A percentile compares a stretch with the other conserved stretches of the same genome.
Evolutionary conservation across 2,113 vertebrate species (phyloP).

Genomic region (Lepus timidus): DNA sequence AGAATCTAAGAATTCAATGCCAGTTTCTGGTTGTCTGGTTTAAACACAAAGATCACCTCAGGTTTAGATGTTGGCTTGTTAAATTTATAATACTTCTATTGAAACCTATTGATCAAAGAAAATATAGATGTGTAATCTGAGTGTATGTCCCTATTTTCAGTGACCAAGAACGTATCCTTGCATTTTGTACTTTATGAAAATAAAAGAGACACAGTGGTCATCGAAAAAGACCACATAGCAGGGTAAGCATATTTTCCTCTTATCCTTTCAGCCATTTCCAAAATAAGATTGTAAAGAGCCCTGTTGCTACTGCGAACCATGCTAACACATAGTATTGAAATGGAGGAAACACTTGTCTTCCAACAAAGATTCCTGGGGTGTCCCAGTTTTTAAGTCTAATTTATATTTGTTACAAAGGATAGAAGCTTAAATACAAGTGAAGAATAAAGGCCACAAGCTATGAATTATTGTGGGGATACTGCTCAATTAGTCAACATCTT

Average conservation of each 20-base stretch:
- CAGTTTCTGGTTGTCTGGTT: background rate
- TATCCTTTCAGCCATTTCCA: conserved; percentile 36
- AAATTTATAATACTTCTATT: background rate
- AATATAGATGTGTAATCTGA: background rate
- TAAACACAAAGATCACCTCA: background rate
- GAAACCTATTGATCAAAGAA: background rate
- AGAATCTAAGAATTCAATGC: background rate
- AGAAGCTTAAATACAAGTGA: conserved; percentile 45
- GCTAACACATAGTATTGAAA: background rate
- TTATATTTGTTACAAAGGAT: conserved; percentile 44
- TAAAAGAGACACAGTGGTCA: background rate
- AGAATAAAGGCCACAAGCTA: conserved; percentile 36
- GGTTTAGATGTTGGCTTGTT: background rate
- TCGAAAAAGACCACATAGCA: conserved; percentile 3
- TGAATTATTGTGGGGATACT: conserved; percentile 41
- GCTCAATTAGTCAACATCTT: conserved; percentile 41
- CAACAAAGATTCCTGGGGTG: background rate
- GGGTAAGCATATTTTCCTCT: background rate
- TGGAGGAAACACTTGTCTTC: conserved; percentile 8
- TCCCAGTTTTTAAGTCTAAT: conserved; percentile 10
- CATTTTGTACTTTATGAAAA: background rate
- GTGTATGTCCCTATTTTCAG: background rate
- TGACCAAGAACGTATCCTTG: background rate
- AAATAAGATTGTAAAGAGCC: conserved; percentile 36
- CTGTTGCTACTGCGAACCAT: background rate